Percentiles rank a stretch among this genome's conserved stretches.
Evolutionary conservation across 2,888 invertebrate species (phyloP).

Genomic region (Rhamphomyia laevipes): DNA sequence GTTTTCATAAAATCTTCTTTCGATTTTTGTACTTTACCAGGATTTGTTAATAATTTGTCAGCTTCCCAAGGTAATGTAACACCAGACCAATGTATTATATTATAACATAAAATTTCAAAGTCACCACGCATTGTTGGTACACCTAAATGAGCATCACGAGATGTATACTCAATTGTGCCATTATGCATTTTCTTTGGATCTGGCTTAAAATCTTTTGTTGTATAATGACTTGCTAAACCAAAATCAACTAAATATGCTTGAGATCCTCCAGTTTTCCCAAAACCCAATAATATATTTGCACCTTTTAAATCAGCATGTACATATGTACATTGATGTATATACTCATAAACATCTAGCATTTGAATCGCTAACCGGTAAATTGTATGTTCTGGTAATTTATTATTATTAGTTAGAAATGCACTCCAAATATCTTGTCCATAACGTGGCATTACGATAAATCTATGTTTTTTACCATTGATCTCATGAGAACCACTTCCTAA

Average conservation of each 20-base stretch:
- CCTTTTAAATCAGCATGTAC: slow-evolving; percentile 96
- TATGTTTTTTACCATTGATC: slow-evolving; percentile 58
- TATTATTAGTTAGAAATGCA: slow-evolving; percentile 53
- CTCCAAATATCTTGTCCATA: slow-evolving; percentile 80
- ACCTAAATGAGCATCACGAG: slow-evolving; percentile 91
- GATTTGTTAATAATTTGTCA: slow-evolving; percentile 42
- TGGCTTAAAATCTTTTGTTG: slow-evolving; percentile 68
- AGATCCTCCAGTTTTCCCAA: slow-evolving; percentile 49
- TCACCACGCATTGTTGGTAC: slow-evolving; percentile 82
- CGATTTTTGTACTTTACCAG: slow-evolving; percentile 49
- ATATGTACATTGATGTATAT: slow-evolving; percentile 81
- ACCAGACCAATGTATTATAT: slow-evolving; percentile 83
- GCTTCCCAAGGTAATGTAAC: slow-evolving; percentile 78
- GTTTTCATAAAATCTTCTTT: slow-evolving; percentile 58
- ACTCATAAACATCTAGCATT: slow-evolving; percentile 82
- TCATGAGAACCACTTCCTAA: slow-evolving; percentile 76
- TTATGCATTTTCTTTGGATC: slow-evolving; percentile 90
- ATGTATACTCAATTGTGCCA: slow-evolving; percentile 94
- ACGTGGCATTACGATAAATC: slow-evolving; percentile 82
- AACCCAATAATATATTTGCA: slow-evolving; percentile 77
- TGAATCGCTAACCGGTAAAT: slow-evolving; percentile 72
- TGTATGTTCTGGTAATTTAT: slow-evolving; percentile 56
- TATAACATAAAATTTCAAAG: slow-evolving; percentile 87
- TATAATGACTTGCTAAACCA: slow-evolving; percentile 72
- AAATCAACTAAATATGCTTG: slow-evolving; percentile 87